Evolutionary conservation across 2,888 invertebrate genomes (phyloP).

Genomic region (Drosophila gaucha): DNA sequence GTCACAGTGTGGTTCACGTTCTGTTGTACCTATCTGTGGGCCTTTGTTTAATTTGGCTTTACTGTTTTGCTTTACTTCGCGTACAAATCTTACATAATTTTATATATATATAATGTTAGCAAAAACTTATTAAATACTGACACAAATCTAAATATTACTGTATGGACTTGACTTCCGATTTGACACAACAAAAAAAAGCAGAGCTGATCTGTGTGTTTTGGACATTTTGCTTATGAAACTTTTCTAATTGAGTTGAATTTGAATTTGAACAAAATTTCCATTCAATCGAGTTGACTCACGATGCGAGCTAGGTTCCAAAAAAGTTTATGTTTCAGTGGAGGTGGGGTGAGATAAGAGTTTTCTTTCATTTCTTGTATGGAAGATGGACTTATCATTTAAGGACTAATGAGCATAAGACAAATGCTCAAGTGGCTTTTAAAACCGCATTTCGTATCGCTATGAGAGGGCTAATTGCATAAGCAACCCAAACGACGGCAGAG

Average conservation of each 20-base stretch:
- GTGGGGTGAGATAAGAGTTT: no score
- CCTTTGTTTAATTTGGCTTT: slow-evolving; percentile 7
- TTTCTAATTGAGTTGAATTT: background rate
- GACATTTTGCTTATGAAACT: background rate
- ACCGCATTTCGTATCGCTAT: no score
- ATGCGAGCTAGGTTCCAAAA: no score
- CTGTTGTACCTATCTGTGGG: background rate
- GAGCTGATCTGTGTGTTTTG: background rate
- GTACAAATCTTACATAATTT: slow-evolving; percentile 1
- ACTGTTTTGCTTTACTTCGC: background rate
- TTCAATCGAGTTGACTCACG: no score
- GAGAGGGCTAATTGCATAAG: no score
- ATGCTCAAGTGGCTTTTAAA: no score
- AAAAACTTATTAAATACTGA: slow-evolving; percentile 21
- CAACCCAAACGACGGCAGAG: no score
- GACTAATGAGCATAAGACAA: no score
- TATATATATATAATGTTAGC: slow-evolving; percentile 9
- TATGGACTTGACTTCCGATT: background rate
- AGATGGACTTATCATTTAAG: no score
- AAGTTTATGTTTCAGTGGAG: no score
- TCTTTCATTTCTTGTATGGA: no score
- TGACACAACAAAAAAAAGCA: slow-evolving; percentile 25
- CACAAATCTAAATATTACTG: background rate
- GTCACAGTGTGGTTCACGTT: background rate
- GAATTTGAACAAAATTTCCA: background rate